phyloP scores from a whole-genome alignment of 2,797 vertebrate genomes.

The Harpagifer antarcticus region DNA sequence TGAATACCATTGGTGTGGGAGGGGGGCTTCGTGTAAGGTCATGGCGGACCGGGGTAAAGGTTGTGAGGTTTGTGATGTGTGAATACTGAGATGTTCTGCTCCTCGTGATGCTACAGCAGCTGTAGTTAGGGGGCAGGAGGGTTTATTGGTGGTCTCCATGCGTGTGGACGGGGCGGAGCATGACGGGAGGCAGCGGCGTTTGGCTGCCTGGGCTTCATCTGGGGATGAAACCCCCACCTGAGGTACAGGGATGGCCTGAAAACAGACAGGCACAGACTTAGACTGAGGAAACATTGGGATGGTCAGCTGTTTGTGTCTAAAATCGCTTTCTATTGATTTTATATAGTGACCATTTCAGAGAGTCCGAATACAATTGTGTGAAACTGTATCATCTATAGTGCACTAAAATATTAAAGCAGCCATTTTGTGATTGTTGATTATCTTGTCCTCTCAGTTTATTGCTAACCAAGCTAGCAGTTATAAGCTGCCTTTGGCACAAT shows the following conservation, averaged over 20 bases:
- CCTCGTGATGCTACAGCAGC: slow-evolving; percentile 17
- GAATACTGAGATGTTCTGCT: slow-evolving; percentile 55
- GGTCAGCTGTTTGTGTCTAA: too few species aligned
- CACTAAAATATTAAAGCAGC: too few species aligned
- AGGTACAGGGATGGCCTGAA: slow-evolving; percentile 63
- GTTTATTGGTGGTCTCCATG: slow-evolving; percentile 27
- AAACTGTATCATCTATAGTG: too few species aligned
- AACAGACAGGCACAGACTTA: slow-evolving; percentile 11
- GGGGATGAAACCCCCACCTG: slow-evolving; percentile 53
- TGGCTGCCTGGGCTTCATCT: slow-evolving; percentile 86
- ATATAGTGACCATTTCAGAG: too few species aligned
- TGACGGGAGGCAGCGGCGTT: slow-evolving; percentile 85
- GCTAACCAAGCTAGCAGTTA: too few species aligned
- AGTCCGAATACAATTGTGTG: too few species aligned
- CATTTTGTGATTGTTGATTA: too few species aligned
- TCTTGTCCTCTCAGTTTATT: too few species aligned
- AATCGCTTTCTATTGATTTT: too few species aligned
- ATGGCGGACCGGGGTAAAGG: slow-evolving; percentile 12
- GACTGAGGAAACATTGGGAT: too few species aligned
- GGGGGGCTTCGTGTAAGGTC: neutral
- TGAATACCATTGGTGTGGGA: neutral
- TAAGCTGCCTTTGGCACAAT: too few species aligned
- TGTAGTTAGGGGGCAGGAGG: neutral
- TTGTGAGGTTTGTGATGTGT: slow-evolving; percentile 27
- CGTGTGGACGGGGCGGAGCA: slow-evolving; percentile 14